A percentile compares a stretch with the other conserved stretches of the same genome.
These are phyloP conservation scores for Cephus rjabovi DNA, from an alignment of 2,888 invertebrate genomes.

Conservation along the genomic window DNA sequence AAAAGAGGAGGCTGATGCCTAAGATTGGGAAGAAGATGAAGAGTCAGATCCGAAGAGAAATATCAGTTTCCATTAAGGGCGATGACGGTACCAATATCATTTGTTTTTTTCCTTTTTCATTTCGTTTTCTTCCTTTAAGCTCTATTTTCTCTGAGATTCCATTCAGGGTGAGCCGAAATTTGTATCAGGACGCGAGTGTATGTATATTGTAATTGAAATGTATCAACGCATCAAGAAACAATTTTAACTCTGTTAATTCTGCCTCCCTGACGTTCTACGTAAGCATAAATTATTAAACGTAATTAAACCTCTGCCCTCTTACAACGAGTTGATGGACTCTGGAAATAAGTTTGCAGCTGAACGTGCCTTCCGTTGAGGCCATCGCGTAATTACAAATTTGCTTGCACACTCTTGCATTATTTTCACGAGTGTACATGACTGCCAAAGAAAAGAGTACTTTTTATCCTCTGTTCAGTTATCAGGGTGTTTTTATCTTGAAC, in stretches of 20 bases:
- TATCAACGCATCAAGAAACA: background rate
- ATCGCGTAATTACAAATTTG: slow-evolving; percentile 34
- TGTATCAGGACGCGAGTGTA: background rate
- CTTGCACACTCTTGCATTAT: slow-evolving; percentile 50
- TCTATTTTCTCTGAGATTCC: background rate
- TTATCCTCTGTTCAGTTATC: background rate
- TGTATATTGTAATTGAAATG: background rate
- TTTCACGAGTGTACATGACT: background rate
- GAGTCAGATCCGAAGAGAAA: background rate
- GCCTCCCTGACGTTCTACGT: slow-evolving; percentile 12
- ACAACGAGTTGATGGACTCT: slow-evolving; percentile 30
- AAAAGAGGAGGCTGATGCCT: slow-evolving; percentile 1
- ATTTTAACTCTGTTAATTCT: background rate
- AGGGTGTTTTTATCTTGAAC: background rate
- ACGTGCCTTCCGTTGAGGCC: background rate
- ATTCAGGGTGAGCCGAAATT: background rate
- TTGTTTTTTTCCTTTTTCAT: background rate
- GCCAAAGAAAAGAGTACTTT: background rate
- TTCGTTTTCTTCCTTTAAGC: background rate
- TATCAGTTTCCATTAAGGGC: background rate
- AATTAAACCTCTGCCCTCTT: slow-evolving; percentile 33
- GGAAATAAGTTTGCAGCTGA: slow-evolving; percentile 52
- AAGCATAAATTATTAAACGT: slow-evolving; percentile 54
- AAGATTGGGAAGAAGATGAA: background rate
- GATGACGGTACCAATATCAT: background rate